Base-by-base conservation (phyloP, 2,113 vertebrate species). In the Dicerorhinus sumatrensis region DNA sequence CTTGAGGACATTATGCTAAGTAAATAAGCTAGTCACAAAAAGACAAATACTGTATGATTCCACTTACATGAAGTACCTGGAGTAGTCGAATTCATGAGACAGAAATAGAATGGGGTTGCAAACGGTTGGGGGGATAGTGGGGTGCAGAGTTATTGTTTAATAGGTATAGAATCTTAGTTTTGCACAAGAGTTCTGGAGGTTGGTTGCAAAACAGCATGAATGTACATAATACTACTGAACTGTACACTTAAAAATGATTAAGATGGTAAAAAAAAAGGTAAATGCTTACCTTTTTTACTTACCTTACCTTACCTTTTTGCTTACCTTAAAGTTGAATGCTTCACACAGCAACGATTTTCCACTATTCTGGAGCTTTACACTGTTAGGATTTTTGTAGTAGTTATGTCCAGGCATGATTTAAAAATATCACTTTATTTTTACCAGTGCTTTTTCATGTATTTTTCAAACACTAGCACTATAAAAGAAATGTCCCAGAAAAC, bases 401-500 rank as follows among this genome's bases (percentile, higher is more conserved):
- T 81, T 46, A 25, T 20, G 17, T 65, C 18, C 42, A 76, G 18
- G 18, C 10, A 85, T 69, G 23, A 70, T 75, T 84, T 75, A 36
- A 42, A 97, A 69, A 89, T 65, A 89, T 54, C 63, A 63, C 42
- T 81, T 90, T 87, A 51, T 21, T 91, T 69, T 73, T 39, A 31
- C 65, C 6, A 27, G 17, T 39, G 27, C 8, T 93, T 80, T 87
- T n/a, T 17, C 83, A n/a, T 80, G 54, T 93, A 13, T 70, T 86
- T 92, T 87, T 69, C n/a, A 91, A 94, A 79, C 8, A 96, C 29
- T 91, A 54, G 25, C 20, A 42, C 39, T 83, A 42, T 90, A 70
- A 95, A 91, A 93, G n/a, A 69, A 60, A 42, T 54, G 4, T 60
- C 20, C 46, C 54, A 80, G 33, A 69, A n/a, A 60, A 36, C 31